A percentile compares a stretch with the other conserved stretches of the same genome.
phyloP scores from a whole-genome alignment of 2,797 vertebrate genomes.

The Lepus townsendii region DNA sequence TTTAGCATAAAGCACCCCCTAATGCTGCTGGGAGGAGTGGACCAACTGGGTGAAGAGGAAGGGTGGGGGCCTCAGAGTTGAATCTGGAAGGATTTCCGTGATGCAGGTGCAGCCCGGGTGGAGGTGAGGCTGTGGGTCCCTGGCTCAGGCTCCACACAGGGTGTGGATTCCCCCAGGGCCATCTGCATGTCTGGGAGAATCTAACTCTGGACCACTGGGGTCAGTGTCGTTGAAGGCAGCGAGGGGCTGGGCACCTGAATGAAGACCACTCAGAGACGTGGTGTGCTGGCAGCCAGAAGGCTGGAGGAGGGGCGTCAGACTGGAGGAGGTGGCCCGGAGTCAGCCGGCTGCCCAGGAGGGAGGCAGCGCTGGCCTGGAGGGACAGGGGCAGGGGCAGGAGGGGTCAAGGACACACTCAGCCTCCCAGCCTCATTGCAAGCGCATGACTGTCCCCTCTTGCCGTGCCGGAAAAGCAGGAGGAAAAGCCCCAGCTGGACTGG shows the following conservation, averaged over 20 bases:
- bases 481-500: not conserved
- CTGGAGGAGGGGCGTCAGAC: not conserved
- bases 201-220: too few relatives aligned
- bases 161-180: not conserved
- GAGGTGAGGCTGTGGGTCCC: not conserved
- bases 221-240: not conserved
- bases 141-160: not conserved
- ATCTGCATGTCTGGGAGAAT: not conserved
- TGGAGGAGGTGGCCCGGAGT: not conserved
- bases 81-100: not conserved
- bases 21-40: not conserved
- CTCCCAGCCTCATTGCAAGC: not conserved
- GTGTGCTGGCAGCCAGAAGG: not conserved
- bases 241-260: not conserved
- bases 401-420: not conserved
- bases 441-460: not conserved
- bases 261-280: accelerated
- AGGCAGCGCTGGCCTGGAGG: not conserved
- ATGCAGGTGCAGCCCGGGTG: not conserved
- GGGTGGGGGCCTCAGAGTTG: not conserved
- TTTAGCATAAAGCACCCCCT: not conserved
- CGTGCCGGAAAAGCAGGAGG: not conserved
- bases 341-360: not conserved
- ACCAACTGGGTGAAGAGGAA: not conserved
- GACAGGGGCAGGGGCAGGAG: not conserved